A percentile compares a stretch with the other conserved stretches of the same genome.
Evolutionary conservation across 1,140 invertebrate species (phyloP).

Genomic region (Drosophila dunni): DNA sequence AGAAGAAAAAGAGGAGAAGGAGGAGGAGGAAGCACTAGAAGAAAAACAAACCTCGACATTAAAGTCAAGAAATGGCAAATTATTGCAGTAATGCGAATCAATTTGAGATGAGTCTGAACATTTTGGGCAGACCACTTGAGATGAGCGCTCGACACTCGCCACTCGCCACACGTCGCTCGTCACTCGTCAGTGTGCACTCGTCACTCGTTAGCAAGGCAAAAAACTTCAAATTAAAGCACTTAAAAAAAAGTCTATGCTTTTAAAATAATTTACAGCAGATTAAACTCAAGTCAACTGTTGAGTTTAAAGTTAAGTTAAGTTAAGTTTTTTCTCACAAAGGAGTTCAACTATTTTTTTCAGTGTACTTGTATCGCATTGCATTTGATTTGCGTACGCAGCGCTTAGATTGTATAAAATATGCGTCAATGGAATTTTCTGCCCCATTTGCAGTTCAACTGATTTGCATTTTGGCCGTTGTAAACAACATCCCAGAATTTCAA

Average conservation of each 20-base stretch:
- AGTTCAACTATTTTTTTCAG: too few species aligned
- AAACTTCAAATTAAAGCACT: too few species aligned
- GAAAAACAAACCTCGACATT: constrained; percentile 23
- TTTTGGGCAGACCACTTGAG: constrained; percentile 42
- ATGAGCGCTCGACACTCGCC: constrained; percentile 3
- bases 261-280: too few species aligned
- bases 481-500: constrained; percentile 22
- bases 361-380: constrained; percentile 35
- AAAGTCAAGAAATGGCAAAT: constrained; percentile 21
- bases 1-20: constrained; percentile 18
- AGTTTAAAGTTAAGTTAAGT: too few species aligned
- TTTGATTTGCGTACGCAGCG: constrained; percentile 31
- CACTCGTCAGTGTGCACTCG: constrained; percentile 2
- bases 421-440: constrained; percentile 43
- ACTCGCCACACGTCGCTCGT: constrained; percentile 5
- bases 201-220: background rate
- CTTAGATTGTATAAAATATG: constrained; percentile 42
- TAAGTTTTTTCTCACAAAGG: too few species aligned
- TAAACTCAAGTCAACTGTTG: too few species aligned
- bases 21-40: constrained; percentile 12
- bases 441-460: constrained; percentile 44
- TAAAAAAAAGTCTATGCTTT: too few species aligned
- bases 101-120: constrained; percentile 33
- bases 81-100: constrained; percentile 22
- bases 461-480: constrained; percentile 39